phyloP scores from a whole-genome alignment of 2,888 invertebrate genomes.

The Ceramica pisi region DNA sequence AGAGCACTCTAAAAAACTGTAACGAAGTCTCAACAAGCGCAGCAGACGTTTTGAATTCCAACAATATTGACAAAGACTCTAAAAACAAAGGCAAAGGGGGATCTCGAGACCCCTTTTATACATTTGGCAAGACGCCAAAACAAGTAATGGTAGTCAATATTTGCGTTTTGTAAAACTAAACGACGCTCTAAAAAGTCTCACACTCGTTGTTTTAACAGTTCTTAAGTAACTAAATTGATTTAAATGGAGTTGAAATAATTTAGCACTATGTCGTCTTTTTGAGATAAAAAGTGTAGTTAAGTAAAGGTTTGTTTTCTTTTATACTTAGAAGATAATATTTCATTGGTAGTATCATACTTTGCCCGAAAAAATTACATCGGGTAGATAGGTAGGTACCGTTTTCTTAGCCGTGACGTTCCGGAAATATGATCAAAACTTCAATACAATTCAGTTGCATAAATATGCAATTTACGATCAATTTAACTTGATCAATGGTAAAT shows the following conservation, averaged over 20 bases:
- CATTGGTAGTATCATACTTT: too few species aligned
- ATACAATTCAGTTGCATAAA: too few species aligned
- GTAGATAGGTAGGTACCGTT: too few species aligned
- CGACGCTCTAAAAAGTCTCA: conserved; percentile 52
- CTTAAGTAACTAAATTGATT: conserved; percentile 35
- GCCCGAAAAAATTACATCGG: too few species aligned
- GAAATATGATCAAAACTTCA: too few species aligned
- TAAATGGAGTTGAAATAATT: conserved; percentile 16
- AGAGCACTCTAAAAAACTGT: conserved; percentile 61
- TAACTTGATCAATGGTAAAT: too few species aligned
- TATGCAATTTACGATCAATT: too few species aligned
- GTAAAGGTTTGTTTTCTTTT: too few species aligned
- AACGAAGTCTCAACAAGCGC: conserved; percentile 66
- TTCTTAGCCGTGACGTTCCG: too few species aligned
- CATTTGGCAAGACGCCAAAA: conserved; percentile 72
- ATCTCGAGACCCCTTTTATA: conserved; percentile 73
- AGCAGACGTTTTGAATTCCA: conserved; percentile 66
- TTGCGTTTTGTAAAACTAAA: conserved; percentile 62
- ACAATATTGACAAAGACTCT: conserved; percentile 71
- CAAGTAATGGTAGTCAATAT: conserved; percentile 66
- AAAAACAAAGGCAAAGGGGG: conserved; percentile 73
- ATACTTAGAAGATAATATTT: too few species aligned
- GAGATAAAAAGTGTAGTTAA: too few species aligned
- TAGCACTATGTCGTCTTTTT: too few species aligned
- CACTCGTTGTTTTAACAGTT: conserved; percentile 52